Conservation (phyloP, 1,140 invertebrate species). For the Psilanteris sp. region DNA sequence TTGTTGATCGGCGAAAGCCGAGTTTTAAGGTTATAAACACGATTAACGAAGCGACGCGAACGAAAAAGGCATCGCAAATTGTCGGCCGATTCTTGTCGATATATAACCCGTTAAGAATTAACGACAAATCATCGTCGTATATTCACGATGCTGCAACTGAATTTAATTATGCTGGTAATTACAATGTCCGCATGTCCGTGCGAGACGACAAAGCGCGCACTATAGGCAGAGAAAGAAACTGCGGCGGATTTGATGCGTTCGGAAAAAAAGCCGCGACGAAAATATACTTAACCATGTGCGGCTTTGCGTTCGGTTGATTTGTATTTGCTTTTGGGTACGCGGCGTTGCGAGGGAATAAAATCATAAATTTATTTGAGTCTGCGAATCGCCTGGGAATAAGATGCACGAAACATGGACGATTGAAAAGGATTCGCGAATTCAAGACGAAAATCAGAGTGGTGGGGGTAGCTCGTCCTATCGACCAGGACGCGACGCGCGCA, state of each 20-base stretch:
- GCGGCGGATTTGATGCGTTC: neutral
- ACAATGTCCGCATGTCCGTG: neutral
- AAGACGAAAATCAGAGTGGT: slow-evolving; percentile 34
- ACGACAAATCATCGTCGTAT: slow-evolving; percentile 11
- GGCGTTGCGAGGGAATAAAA: slow-evolving; percentile 28
- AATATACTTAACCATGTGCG: slow-evolving; percentile 3
- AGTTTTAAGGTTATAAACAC: slow-evolving; percentile 11
- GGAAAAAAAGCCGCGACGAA: neutral
- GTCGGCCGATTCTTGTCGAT: slow-evolving; percentile 3
- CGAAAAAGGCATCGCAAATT: slow-evolving; percentile 9
- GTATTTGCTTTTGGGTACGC: slow-evolving; percentile 30
- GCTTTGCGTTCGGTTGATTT: slow-evolving; percentile 20
- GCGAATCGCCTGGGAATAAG: slow-evolving; percentile 13
- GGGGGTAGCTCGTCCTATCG: slow-evolving; percentile 70
- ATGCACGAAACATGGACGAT: slow-evolving; percentile 66
- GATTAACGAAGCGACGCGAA: slow-evolving; percentile 7
- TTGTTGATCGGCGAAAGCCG: no score
- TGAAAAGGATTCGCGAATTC: slow-evolving; percentile 59
- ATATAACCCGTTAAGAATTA: neutral
- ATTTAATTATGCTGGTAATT: neutral
- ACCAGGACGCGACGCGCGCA: slow-evolving; percentile 73
- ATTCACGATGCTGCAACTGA: neutral
- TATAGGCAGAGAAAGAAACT: slow-evolving; percentile 18
- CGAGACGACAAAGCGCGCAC: neutral
- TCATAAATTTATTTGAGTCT: slow-evolving; percentile 45